These are phyloP conservation scores for Galemys pyrenaicus DNA, from an alignment of 2,113 vertebrate genomes.

Conservation along the genomic window DNA sequence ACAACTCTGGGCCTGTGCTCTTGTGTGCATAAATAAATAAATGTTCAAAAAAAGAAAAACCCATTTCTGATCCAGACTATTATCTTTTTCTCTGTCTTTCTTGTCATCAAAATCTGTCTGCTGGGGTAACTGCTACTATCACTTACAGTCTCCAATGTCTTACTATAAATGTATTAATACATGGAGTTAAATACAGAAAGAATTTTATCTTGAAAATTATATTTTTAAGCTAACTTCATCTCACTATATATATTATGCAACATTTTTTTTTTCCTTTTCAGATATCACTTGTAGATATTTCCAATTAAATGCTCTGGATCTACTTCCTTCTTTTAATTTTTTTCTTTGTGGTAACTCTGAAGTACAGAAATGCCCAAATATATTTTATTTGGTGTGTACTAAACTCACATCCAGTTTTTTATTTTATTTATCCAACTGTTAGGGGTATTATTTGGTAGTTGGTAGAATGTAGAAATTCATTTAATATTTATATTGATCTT, in stretches of 20 bases:
- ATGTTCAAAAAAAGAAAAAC: too few relatives aligned
- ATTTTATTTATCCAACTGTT: not conserved
- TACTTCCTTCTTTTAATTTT: not conserved
- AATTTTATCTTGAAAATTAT: not conserved
- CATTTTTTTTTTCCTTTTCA: not conserved
- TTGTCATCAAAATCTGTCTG: not conserved
- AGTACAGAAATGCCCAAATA: not conserved
- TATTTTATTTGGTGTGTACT: not conserved
- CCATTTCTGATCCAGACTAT: too few relatives aligned
- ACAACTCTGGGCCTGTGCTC: too few relatives aligned
- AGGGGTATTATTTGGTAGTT: not conserved
- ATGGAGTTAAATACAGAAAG: not conserved
- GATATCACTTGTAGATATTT: not conserved
- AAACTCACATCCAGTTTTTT: not conserved
- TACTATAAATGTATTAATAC: not conserved
- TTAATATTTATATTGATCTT: not conserved
- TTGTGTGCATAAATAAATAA: too few relatives aligned
- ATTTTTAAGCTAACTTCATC: not conserved
- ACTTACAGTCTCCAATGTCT: not conserved
- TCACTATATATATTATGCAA: not conserved
- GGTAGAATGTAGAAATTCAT: not conserved
- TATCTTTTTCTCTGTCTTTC: too few relatives aligned
- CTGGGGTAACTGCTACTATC: not conserved
- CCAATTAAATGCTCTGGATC: not conserved
- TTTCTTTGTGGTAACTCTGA: not conserved